A percentile compares a stretch with the other conserved stretches of the same genome.
These are phyloP conservation scores for Microcebus tavaratra DNA, from an alignment of 2,113 vertebrate genomes.

Conservation along the genomic window DNA sequence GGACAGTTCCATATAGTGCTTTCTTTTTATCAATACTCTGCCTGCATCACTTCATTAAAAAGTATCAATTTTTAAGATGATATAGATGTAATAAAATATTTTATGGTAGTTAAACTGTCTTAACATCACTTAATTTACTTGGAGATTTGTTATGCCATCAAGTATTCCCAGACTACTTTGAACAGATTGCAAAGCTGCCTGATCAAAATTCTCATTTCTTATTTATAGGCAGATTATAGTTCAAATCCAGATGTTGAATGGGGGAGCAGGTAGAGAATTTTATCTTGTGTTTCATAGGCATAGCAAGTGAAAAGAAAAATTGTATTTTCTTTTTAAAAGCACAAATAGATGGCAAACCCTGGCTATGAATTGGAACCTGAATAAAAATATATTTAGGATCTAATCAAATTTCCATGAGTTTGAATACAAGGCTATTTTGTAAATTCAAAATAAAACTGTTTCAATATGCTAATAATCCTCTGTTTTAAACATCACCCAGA, in stretches of 20 bases:
- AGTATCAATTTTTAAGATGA: constrained; percentile 51
- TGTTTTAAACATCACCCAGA: constrained; percentile 25
- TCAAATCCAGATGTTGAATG: constrained; percentile 71
- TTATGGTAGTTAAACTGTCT: constrained; percentile 61
- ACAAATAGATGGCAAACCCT: neutral
- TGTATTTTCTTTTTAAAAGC: constrained; percentile 53
- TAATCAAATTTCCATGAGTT: constrained; percentile 48
- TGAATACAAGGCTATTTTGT: constrained; percentile 11
- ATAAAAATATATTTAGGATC: constrained; percentile 55
- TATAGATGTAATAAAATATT: constrained; percentile 64
- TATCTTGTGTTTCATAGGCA: constrained; percentile 56
- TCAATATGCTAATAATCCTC: neutral
- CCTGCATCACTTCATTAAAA: constrained; percentile 45
- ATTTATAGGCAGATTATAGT: constrained; percentile 74
- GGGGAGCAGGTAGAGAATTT: constrained; percentile 59
- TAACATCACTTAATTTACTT: constrained; percentile 72
- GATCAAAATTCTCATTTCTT: constrained; percentile 77
- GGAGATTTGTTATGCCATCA: constrained; percentile 74
- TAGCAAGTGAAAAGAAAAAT: constrained; percentile 45
- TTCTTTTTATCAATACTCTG: constrained; percentile 26
- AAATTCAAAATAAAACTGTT: constrained; percentile 45
- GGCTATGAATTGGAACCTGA: constrained; percentile 29
- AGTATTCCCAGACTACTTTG: constrained; percentile 65
- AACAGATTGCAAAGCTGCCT: constrained; percentile 76
- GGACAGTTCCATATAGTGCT: neutral